These are phyloP conservation scores for Hipposideros armiger DNA, from an alignment of 2,113 vertebrate species.

Conservation along the genomic window DNA sequence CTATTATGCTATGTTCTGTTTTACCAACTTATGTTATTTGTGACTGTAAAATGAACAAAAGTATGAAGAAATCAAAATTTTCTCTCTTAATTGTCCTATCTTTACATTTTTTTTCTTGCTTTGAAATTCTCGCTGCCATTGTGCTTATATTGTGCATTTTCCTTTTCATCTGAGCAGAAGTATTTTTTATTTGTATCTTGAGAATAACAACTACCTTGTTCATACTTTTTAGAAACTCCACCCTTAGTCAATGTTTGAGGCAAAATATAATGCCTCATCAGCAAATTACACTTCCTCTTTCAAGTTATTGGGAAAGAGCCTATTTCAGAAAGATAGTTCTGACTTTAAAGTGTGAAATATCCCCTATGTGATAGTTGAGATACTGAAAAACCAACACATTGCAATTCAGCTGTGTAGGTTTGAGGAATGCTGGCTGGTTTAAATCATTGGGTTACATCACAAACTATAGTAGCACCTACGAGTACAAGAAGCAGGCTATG, in stretches of 20 bases:
- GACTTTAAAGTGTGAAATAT: background rate
- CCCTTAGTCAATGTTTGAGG: background rate
- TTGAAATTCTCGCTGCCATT: background rate
- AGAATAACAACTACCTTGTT: background rate
- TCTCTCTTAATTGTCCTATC: background rate
- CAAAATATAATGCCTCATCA: background rate
- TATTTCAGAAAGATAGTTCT: background rate
- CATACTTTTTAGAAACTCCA: background rate
- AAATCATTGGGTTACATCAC: background rate
- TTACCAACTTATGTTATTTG: background rate
- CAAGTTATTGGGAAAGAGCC: background rate
- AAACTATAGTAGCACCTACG: background rate
- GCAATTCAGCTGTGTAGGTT: background rate
- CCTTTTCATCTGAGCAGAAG: background rate
- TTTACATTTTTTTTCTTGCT: background rate
- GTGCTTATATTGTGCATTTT: background rate
- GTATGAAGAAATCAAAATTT: background rate
- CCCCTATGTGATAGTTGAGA: background rate
- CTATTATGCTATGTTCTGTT: background rate
- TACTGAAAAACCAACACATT: conserved; percentile 17
- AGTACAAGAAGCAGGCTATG: background rate
- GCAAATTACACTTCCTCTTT: background rate
- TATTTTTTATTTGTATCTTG: conserved; percentile 6
- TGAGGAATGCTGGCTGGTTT: background rate
- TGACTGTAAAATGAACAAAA: background rate